Evolutionary conservation across 2,888 invertebrate genomes (phyloP).

Genomic region (Xylota segnis): DNA sequence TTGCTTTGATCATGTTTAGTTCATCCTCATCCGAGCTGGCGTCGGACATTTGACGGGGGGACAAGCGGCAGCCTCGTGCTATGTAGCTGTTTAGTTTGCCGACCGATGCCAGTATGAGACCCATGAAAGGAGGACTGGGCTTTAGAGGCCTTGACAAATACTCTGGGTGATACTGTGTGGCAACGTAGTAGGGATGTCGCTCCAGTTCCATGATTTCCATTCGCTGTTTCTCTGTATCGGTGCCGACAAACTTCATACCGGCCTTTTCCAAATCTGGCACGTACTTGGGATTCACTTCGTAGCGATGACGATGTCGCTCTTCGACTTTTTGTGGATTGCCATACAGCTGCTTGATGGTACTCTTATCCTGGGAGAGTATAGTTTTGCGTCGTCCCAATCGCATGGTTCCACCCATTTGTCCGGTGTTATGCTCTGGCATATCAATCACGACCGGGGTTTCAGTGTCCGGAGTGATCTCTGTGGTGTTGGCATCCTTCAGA

Average conservation of each 20-base stretch:
- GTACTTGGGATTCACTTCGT: constrained; percentile 97
- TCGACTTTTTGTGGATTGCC: constrained; percentile 91
- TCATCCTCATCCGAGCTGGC: constrained; percentile 88
- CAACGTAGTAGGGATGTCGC: constrained; percentile 96
- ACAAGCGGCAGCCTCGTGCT: constrained; percentile 90
- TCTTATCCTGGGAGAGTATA: constrained; percentile 87
- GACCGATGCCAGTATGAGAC: constrained; percentile 95
- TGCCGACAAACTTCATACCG: constrained; percentile 95
- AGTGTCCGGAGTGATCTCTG: constrained; percentile 92
- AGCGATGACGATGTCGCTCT: constrained; percentile 98
- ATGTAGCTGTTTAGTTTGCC: constrained; percentile 91
- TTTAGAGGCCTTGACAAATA: constrained; percentile 95
- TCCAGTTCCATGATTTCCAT: constrained; percentile 97
- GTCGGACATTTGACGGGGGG: constrained; percentile 90
- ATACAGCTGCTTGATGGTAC: constrained; percentile 90
- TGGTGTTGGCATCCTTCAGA: constrained; percentile 92
- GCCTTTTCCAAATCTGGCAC: constrained; percentile 91
- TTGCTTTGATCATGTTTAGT: constrained; percentile 58
- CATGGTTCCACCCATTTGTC: constrained; percentile 98
- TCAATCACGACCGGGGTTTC: constrained; percentile 95
- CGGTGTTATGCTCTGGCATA: constrained; percentile 99
- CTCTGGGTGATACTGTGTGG: constrained; percentile 99
- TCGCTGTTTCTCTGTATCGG: constrained; percentile 91
- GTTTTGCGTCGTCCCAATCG: constrained; percentile 97
- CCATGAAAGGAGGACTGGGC: constrained; percentile 98